Base-by-base conservation (phyloP, 1,140 invertebrate species). In the Drosophila sulfurigaster region DNA sequence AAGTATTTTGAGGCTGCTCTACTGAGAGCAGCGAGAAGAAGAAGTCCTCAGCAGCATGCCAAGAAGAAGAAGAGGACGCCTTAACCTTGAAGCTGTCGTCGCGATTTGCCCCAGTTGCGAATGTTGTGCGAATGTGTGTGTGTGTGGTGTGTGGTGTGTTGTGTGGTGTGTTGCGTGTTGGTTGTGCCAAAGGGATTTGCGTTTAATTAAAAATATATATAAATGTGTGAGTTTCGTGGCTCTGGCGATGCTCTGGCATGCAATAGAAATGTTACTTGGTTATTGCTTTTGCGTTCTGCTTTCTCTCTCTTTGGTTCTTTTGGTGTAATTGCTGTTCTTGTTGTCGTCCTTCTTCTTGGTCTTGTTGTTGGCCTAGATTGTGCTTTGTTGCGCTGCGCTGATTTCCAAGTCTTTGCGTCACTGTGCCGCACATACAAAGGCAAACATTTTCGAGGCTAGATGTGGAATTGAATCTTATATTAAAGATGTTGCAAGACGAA, bases 141-240 rank as follows among this genome's bases (percentile, higher is more conserved):
- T 59, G 45, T n/a, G 30, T 43, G 38, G 63, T 71, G 64, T 56
- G 48, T 49, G 67, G 72, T 65, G 66, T 68, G 83, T 66, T 56
- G 48, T 49, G 67, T 72, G 62, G 66, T 68, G 83, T 66, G 75
- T 83, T 80, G 83, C 83, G 77, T 87, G 77, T 65, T 83, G 67
- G 41, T 69, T 49, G 59, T 70, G 72, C 66, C 72, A 88, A 86
- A 87, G 85, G 80, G 83, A 69, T 83, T 83, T 81, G 82, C 79
- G 82, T 86, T 86, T 86, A 86, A 86, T 86, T 86, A 86, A 86
- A 86, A 86, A 82, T 82, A 86, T 87, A 86, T 86, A 86, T 85
- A 87, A 78, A 86, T 75, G 59, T 70, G 43, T 58, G 65, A 75
- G 75, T 81, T 60, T 83, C 72, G 77, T 66, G 78, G 78, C 58